phyloP scores from a whole-genome alignment of 2,113 vertebrate genomes.

The Malaclemys terrapin region DNA sequence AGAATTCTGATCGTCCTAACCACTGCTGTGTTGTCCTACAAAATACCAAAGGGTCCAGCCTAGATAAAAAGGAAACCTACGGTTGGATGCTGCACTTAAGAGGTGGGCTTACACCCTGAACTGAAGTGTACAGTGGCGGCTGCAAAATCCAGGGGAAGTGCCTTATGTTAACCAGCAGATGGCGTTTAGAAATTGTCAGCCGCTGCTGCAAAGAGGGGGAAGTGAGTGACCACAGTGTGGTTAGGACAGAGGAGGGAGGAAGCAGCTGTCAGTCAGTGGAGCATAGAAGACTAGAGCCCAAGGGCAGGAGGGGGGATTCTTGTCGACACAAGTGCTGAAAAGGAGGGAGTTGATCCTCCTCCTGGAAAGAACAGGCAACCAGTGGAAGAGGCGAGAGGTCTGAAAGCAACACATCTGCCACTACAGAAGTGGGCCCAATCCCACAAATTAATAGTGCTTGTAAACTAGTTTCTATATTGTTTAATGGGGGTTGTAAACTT shows the following conservation, averaged over 20 bases:
- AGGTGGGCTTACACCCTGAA: background rate
- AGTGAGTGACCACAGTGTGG: background rate
- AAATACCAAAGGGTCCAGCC: background rate
- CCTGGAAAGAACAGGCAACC: background rate
- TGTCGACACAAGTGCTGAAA: background rate
- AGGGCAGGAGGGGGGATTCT: background rate
- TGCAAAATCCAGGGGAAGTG: rapidly evolving
- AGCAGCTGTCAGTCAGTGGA: background rate
- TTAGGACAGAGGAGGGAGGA: background rate
- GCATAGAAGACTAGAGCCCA: rapidly evolving
- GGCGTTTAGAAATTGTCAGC: background rate
- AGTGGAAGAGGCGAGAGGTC: rapidly evolving
- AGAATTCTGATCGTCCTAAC: background rate
- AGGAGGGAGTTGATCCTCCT: background rate
- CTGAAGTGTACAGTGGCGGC: background rate
- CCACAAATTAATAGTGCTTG: rapidly evolving
- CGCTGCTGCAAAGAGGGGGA: background rate
- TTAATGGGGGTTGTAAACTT: rapidly evolving
- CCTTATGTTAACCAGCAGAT: rapidly evolving
- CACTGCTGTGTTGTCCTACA: background rate
- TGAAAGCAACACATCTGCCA: rapidly evolving
- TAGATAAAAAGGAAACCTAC: background rate
- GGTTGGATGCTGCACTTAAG: rapidly evolving
- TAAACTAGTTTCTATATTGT: rapidly evolving
- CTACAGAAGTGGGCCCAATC: rapidly evolving